Evolutionary conservation across 53 echinoderm and acorn worm genomes (phyloP).

Genomic region (Echinometra lucunter): DNA sequence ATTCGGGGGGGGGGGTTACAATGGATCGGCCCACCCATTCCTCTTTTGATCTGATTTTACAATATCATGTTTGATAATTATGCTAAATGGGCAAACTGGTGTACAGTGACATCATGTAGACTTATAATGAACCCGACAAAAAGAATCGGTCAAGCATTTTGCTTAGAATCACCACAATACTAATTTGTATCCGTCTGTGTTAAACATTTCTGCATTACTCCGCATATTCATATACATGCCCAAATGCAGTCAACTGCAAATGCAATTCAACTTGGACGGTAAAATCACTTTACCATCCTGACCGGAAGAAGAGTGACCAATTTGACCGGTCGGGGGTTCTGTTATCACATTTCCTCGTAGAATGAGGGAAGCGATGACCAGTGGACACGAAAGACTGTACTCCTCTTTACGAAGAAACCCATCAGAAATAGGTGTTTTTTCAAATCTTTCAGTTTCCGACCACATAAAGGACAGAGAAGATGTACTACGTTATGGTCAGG

Average conservation of each 20-base stretch:
- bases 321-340: not conserved
- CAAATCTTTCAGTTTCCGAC: not conserved
- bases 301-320: not conserved
- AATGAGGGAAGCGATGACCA: not conserved
- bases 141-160: no score
- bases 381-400: not conserved
- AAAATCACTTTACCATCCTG: not conserved
- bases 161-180: no score
- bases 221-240: not conserved
- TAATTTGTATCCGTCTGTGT: not conserved
- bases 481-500: not conserved
- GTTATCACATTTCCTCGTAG: not conserved
- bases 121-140: no score
- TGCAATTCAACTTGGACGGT: not conserved
- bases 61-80: no score
- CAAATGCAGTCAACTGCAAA: not conserved
- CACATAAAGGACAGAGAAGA: not conserved
- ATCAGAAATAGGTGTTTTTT: not conserved
- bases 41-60: no score
- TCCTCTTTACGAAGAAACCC: not conserved
- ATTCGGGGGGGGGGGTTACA: no score
- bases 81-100: no score
- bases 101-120: no score
- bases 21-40: no score
- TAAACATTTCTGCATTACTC: not conserved